Percentiles rank a stretch among this genome's conserved stretches.
Conservation (phyloP, 37 sponge, comb jelly and placozoan genomes). For the Dysidea cf. avara region DNA sequence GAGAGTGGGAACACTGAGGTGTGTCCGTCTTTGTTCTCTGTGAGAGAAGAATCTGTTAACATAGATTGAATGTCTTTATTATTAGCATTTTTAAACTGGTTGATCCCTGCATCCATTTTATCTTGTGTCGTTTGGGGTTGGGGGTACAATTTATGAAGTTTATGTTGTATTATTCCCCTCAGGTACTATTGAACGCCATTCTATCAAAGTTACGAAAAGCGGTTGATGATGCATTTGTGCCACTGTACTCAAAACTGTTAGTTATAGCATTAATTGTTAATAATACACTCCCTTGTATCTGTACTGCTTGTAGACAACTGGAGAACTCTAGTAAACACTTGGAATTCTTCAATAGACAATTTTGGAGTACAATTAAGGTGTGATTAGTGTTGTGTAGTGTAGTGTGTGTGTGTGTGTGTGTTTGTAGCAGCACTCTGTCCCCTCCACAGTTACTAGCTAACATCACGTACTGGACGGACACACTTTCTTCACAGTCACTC, state of each 20-base stretch:
- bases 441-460: constrained; percentile 47
- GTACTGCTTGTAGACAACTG: constrained; percentile 28
- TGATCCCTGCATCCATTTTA: too few species aligned
- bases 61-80: too few species aligned
- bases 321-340: constrained; percentile 35
- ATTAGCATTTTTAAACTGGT: too few species aligned
- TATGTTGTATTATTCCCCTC: background rate
- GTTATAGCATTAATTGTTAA: background rate
- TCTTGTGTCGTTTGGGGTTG: background rate
- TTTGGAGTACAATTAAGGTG: constrained; percentile 74
- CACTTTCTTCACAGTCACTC: too few species aligned
- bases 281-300: background rate
- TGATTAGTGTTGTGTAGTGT: background rate
- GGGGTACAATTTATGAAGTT: background rate
- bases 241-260: constrained; percentile 45
- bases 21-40: background rate
- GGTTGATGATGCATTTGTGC: constrained; percentile 59
- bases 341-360: constrained; percentile 59
- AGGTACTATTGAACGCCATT: constrained; percentile 27
- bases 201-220: constrained; percentile 15
- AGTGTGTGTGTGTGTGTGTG: background rate
- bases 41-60: too few species aligned
- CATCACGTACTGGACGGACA: constrained; percentile 51
- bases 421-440: background rate
- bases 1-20: constrained; percentile 2